Evolutionary conservation across 2,797 vertebrate species (phyloP).

Genomic region (Uromys caudimaculatus): DNA sequence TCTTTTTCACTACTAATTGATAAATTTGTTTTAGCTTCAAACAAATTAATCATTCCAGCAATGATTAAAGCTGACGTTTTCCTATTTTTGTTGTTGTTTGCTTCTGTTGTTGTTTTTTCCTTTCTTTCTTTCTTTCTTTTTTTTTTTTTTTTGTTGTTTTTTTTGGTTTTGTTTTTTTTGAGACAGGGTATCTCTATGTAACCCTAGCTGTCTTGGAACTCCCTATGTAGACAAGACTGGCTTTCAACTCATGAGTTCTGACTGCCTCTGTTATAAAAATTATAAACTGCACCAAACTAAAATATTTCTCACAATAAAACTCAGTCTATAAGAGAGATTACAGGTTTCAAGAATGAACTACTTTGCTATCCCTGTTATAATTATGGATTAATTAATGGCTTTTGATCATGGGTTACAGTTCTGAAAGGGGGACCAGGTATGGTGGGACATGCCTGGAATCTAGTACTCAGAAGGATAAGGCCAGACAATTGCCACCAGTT

Average conservation of each 20-base stretch:
- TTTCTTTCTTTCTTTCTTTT: too few species aligned
- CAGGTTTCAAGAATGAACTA: constrained; percentile 36
- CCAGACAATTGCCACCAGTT: neutral
- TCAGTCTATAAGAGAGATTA: neutral
- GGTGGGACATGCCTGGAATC: neutral
- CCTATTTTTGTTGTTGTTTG: neutral
- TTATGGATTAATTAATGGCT: neutral
- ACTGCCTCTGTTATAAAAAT: constrained; percentile 22
- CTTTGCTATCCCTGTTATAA: neutral
- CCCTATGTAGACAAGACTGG: neutral
- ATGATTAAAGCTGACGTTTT: constrained; percentile 25
- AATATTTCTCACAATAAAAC: constrained; percentile 41
- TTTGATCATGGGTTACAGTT: neutral
- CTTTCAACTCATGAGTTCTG: neutral
- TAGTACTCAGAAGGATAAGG: neutral
- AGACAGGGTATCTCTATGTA: neutral
- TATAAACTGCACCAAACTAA: constrained; percentile 44
- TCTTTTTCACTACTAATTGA: constrained; percentile 13
- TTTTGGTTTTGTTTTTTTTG: neutral
- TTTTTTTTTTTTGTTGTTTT: too few species aligned
- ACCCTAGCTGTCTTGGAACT: neutral
- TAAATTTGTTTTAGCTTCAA: constrained; percentile 6
- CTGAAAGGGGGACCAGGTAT: neutral
- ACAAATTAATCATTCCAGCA: constrained; percentile 51
- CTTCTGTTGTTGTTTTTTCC: neutral